phyloP scores from a whole-genome alignment of 2,797 vertebrate species.

The Argyrosomus regius region DNA sequence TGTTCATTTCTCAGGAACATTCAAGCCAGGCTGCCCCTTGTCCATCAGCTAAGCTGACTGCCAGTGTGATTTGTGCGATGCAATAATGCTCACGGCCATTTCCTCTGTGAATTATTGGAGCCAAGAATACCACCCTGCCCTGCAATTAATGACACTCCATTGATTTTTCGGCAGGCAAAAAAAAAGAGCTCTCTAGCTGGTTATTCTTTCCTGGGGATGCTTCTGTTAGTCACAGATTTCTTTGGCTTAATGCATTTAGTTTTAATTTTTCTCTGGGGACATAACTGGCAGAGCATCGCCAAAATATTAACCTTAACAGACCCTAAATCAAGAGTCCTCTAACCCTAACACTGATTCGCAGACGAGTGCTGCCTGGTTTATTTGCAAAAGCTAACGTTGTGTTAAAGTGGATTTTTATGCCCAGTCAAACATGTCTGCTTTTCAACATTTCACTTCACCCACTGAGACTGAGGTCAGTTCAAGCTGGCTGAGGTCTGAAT shows the following conservation, averaged over 20 bases:
- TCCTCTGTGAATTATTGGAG: conserved; percentile 69
- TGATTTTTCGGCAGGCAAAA: conserved; percentile 56
- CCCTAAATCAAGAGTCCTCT: conserved; percentile 26
- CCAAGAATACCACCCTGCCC: conserved; percentile 59
- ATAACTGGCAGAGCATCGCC: conserved; percentile 19
- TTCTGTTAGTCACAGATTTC: conserved; percentile 34
- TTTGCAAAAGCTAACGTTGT: conserved; percentile 62
- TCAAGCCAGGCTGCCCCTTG: conserved; percentile 38
- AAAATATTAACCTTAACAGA: conserved; percentile 46
- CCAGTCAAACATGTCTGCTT: conserved; percentile 57
- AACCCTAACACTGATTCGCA: conserved; percentile 27
- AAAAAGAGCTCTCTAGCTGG: conserved; percentile 22
- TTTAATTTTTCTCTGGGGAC: conserved; percentile 28
- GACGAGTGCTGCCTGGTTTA: conserved; percentile 28
- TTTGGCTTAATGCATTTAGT: conserved; percentile 52
- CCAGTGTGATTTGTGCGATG: conserved; percentile 64
- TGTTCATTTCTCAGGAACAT: conserved; percentile 51
- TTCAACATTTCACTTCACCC: conserved; percentile 48
- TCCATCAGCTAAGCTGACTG: conserved; percentile 55
- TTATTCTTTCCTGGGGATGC: conserved; percentile 31
- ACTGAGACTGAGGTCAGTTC: conserved; percentile 53
- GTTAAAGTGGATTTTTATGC: conserved; percentile 71
- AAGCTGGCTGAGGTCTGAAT: conserved; percentile 55
- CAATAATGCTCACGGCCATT: conserved; percentile 64
- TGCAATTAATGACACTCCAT: conserved; percentile 70